Evolutionary conservation across 1,140 invertebrate genomes (phyloP).

Genomic region (Megalopta genalis): DNA sequence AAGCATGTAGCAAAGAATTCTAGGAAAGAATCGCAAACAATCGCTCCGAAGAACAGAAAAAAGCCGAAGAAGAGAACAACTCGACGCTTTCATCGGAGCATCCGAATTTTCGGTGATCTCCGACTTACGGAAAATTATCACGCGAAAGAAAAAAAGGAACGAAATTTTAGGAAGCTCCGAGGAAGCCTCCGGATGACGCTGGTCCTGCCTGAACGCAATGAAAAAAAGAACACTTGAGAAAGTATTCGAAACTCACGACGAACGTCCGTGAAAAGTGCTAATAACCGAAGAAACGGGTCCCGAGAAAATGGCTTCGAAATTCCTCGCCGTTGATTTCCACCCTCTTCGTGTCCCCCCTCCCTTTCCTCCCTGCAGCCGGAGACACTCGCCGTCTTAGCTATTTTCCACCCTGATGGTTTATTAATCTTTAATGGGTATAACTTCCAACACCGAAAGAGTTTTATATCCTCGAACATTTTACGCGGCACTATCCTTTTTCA

Average conservation of each 20-base stretch:
- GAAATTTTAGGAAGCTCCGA: too few species aligned
- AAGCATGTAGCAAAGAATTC: too few species aligned
- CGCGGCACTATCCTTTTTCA: constrained; percentile 59
- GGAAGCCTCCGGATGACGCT: too few species aligned
- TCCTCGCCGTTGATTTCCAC: constrained; percentile 11
- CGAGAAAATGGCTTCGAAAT: constrained; percentile 29
- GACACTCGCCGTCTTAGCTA: constrained; percentile 66
- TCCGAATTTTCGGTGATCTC: too few species aligned
- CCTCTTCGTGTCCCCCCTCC: constrained; percentile 5
- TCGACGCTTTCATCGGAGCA: too few species aligned
- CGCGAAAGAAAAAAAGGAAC: too few species aligned
- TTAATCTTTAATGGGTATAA: constrained; percentile 77
- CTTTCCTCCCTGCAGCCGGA: constrained; percentile 32
- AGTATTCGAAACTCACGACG: constrained; percentile 24
- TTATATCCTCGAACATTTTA: constrained; percentile 71
- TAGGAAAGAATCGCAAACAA: too few species aligned
- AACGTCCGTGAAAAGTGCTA: constrained; percentile 10
- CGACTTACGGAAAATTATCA: too few species aligned
- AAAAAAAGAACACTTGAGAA: not conserved
- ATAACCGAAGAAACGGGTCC: constrained; percentile 38
- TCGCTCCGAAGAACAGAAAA: too few species aligned
- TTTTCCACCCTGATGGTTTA: constrained; percentile 73
- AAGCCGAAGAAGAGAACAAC: too few species aligned
- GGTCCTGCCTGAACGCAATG: too few species aligned
- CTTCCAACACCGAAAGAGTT: constrained; percentile 73